Base-by-base conservation (phyloP, 1,140 invertebrate species). In the Periplaneta americana region DNA sequence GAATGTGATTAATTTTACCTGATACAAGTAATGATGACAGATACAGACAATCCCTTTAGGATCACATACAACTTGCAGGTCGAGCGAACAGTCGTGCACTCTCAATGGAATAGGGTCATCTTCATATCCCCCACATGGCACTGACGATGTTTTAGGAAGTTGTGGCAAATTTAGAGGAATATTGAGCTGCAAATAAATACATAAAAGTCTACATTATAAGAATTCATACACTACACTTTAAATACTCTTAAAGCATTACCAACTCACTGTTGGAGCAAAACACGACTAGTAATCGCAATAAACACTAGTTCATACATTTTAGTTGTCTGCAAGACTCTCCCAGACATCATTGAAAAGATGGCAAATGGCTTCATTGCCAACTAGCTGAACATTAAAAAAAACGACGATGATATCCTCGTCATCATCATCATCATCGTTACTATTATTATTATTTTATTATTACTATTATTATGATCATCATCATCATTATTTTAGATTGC, bases 11-110 rank as follows among this genome's bases (percentile, higher is more conserved):
- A 33, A 36, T 32, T 78, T 77, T 84, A 88, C 87, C 87, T 95
- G 93, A 86, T 96, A 96, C 1, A 96, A 88, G 85, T 96, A 96
- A 88, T 96, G 94, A 88, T 96, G 95, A 84, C 95, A 96, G 75
- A 96, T 93, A 84, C 94, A 95, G 31, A 96, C 92, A 85, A 95
- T 90, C 80, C 95, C 95, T 82, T 91, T 91, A 39, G 92, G 90
- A 85, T 93, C 91, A 34, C 94, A 93, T 74, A 96, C 89, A 75
- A 96, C 94, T 84, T 94, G 92, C 13, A 96, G 89, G 89, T 96
- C 95, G 34, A 96, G 87, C 13, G 94, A 94, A 86, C 94, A 95
- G 86, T 96, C 94, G 85, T 96, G 94, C 33, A 96, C 92, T 79
- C 94, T 89, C 66, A 96, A 87, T 2, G 95, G 95, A 83, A 95